Conservation (phyloP, 2,113 vertebrate genomes). For the Alosa alosa region DNA sequence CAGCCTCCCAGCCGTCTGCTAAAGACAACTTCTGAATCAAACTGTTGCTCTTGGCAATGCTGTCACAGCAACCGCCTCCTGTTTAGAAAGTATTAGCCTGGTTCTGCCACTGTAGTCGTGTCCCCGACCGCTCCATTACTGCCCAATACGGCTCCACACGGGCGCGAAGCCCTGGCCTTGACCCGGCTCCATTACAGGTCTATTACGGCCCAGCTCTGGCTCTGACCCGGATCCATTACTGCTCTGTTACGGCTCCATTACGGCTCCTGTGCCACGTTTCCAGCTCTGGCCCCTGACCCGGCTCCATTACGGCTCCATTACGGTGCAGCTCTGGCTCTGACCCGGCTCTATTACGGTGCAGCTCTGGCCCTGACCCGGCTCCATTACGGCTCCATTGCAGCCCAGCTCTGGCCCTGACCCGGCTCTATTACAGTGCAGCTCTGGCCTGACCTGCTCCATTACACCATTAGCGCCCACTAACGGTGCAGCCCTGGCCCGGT, state of each 20-base stretch:
- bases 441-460: no score
- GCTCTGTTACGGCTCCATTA: no score
- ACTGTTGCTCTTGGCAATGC: not conserved
- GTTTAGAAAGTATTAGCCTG: not conserved
- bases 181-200: no score
- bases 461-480: no score
- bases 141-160: no score
- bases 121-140: not conserved
- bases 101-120: not conserved
- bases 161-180: no score
- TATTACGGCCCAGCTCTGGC: not conserved
- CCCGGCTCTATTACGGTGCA: not conserved
- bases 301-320: no score
- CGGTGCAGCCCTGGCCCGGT: no score
- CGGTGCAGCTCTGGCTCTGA: not conserved
- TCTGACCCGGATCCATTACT: not conserved
- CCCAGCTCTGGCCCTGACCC: no score
- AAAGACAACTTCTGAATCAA: not conserved
- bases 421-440: no score
- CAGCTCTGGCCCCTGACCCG: not conserved
- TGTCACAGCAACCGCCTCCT: conserved; percentile 9
- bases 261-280: no score
- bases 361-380: not conserved
- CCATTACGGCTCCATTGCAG: not conserved
- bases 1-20: not conserved